Base-by-base conservation (phyloP, 2,113 vertebrate species). In the Cephalopterus ornatus region DNA sequence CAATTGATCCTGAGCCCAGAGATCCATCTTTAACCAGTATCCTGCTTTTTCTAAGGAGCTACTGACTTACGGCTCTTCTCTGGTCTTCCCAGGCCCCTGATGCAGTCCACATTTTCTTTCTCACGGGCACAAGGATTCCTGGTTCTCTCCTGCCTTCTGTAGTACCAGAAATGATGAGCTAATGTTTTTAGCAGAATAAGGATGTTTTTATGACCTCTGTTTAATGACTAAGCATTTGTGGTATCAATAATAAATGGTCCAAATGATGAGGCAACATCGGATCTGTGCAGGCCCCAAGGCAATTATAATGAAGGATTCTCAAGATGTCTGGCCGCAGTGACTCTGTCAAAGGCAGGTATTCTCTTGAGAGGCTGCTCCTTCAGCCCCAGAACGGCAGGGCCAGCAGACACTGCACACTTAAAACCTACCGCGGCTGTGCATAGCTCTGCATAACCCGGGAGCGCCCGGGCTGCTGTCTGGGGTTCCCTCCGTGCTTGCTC, bases 211-310 rank as follows among this genome's bases (percentile, higher is more conserved):
- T 46, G 71, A 93, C 94, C 83, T 70, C 68, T 74, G 16, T 94
- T 94, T 94, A 85, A 82, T 96, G 96, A 96, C 92, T 96, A 88
- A 85, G 70, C 91, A 28, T 72, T 94, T 91, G 58, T 65, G 65
- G 32, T 58, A 92, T 84, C 73, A 66, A 14, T 85, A 91, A 92
- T 79, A 86, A 81, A 81, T 55, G 72, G 41, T 72, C 58, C 44
- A 53, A 46, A 15, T 65, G 88, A 86, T 7, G 65, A 89, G 76
- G 83, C 80, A 86, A 32, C 32, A 65, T 30, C 6, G 1, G 79
- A 30, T 21, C 32, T 6, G 52, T 85, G 73, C 80, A 46, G 65
- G 62, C 70, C 76, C 62, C 2, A 3, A 61, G 52, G 88, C 91
- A 39, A 30, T 81, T 56, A 18, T 2, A 49, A 21, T 0, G 12